Conservation (phyloP, 2,113 vertebrate genomes). For the Manacus vitellinus region DNA sequence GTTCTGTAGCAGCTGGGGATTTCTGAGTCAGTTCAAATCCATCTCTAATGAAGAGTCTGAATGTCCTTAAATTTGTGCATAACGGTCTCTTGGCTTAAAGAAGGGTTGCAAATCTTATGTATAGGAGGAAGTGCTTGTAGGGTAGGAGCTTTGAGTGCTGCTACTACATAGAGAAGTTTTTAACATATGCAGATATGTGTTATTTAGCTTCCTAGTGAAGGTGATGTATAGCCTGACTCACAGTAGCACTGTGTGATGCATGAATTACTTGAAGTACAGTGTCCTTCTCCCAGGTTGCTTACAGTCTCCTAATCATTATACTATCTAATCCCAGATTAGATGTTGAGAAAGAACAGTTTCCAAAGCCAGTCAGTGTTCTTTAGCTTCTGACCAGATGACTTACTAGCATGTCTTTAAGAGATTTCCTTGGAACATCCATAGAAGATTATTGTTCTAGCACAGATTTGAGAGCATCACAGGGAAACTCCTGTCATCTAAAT, state of each 20-base stretch:
- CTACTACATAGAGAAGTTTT: neutral
- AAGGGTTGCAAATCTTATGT: neutral
- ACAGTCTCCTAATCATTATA: neutral
- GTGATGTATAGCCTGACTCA: neutral
- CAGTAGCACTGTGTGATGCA: rapidly evolving
- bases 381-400: neutral
- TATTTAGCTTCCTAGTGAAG: neutral
- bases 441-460: neutral
- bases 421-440: neutral
- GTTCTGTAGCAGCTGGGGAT: neutral
- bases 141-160: neutral
- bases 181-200: neutral
- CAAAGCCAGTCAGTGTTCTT: neutral
- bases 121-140: neutral
- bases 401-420: neutral
- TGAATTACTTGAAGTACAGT: neutral
- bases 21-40: neutral
- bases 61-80: neutral
- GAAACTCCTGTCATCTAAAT: neutral
- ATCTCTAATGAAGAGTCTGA: neutral
- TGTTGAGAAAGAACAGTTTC: neutral
- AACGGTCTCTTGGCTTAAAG: neutral
- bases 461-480: neutral
- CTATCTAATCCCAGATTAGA: constrained; percentile 31
- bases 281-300: constrained; percentile 13